Evolutionary conservation across 30 jellyfish, hydroid and myxozoan genomes (phyloP), one percentile per base, ranked within the genome.

Genomic region (Nemopilema nomurai): DNA sequence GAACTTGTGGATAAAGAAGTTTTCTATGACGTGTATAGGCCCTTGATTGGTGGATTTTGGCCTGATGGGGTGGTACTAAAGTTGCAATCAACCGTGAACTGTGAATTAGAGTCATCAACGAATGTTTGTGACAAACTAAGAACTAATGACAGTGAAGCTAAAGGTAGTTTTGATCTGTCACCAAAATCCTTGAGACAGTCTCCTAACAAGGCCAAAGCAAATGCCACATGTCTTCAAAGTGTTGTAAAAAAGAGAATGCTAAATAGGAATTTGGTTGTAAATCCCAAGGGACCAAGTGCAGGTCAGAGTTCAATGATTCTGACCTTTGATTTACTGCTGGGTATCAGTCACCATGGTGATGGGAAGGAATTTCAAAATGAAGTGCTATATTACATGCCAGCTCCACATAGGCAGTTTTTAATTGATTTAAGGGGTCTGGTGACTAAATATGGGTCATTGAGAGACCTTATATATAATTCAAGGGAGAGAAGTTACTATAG

Each of bases 351-450:
- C 80, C 22, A 62, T 62, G 92, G 84, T 16, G 1, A 85, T 71
- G 92, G 92, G 82, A 83, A 83, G 41, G 92, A 83, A 62, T 83
- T 83, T 32, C 92, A 83, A 72, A 16, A 16, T 7, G 92, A 83
- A 64, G 74, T 83, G 92, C 74, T 65, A 13, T 65, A 71, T 19
- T 83, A 83, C 67, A 83, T 83, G 92, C 81, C 86, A 52, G 16
- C 18, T 24, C 51, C 32, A 6, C 92, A 83, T 28, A 49, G 92
- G 18, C 64, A 71, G 24, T 53, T 83, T 69, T 50, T 52, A 0
- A 25, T 51, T 22, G 82, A 83, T 53, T 71, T 83, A 18, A n/a
- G 64, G 18, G 86, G 62, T 0, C 17, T 83, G 28, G 86, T 83
- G 0, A 7, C 76, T 24, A 31, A 51, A 9, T n/a, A 31, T 0